Percentiles rank a stretch among this genome's conserved stretches.
These are phyloP conservation scores for Ispidina picta DNA, from an alignment of 2,797 vertebrate species.

Conservation along the genomic window DNA sequence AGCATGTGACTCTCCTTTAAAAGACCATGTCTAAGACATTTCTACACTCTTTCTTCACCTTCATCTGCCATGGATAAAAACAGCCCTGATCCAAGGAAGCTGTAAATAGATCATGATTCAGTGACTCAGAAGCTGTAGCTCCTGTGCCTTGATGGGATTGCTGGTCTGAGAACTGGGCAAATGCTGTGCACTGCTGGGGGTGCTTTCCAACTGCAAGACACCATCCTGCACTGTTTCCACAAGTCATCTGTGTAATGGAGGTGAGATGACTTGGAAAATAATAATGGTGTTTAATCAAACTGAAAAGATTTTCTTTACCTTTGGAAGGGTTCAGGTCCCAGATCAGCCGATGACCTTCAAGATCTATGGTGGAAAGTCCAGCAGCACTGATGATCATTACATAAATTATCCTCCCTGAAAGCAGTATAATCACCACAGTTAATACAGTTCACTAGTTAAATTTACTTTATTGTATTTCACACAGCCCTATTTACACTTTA, in stretches of 20 bases:
- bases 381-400: not conserved
- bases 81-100: not conserved
- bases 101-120: not conserved
- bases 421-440: conserved; percentile 33
- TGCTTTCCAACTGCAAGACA: not conserved
- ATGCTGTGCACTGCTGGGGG: rapidly evolving
- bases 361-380: not conserved
- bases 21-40: not conserved
- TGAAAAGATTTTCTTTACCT: conserved; percentile 50
- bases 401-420: not conserved
- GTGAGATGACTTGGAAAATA: not conserved
- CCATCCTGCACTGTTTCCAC: not conserved
- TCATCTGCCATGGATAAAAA: not conserved
- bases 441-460: conserved; percentile 41
- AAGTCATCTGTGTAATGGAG: not conserved
- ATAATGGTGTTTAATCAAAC: not conserved
- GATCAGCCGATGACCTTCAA: not conserved
- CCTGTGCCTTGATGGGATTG: rapidly evolving
- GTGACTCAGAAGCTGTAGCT: not conserved
- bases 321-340: conserved; percentile 16
- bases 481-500: conserved; percentile 38
- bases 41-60: not conserved
- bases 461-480: conserved; percentile 53
- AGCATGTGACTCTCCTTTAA: not conserved
- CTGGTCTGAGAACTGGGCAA: not conserved